Base-by-base conservation (phyloP, 2,113 vertebrate genomes). In the Ameiurus melas region DNA sequence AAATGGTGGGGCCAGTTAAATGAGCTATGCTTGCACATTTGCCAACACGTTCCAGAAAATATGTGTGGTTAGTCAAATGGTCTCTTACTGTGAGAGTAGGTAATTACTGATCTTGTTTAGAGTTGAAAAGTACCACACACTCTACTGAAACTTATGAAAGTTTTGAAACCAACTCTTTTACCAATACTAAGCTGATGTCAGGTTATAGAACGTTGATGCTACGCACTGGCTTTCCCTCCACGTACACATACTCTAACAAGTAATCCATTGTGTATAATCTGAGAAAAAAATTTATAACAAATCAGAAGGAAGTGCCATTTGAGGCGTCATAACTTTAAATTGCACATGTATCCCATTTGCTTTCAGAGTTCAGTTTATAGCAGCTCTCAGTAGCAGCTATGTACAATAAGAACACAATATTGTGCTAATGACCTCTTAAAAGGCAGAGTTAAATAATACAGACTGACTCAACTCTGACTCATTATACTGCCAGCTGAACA, bases 401-500 rank as follows among this genome's bases (percentile, higher is more conserved):
- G 53, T 84, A 64, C 36, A 84, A 47, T 7, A 51, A n/a, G 22
- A 47, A n/a, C 22, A 84, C 83, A 84, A 68, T 51, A 84, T 51
- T 84, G 60, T 68, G 64, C 27, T 30, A 30, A 51, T 53, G 30
- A 82, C 79, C 55, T 81, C n/a, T 33, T 58, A 58, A 58, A 8
- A 36, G 55, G 55, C 53, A 81, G 30, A 81, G 3, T 36, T 33
- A 58, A 58, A 43, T 58, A 81, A 81, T 58, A 33, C 53, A 81
- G 17, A 19, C 78, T 81, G 79, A 81, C 51, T 80, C 78, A 57
- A 80, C 51, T 10, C 78, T 57, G 78, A 80, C 55, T 81, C 55
- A 57, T 58, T 2, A 7, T 33, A 19, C 77, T 55, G 51, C 19
- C 77, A 55, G 77, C 27, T 19, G 51, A 79, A 53, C 47, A 79